Evolutionary conservation across 2,888 invertebrate genomes (phyloP).

Genomic region (Microplitis manilae): DNA sequence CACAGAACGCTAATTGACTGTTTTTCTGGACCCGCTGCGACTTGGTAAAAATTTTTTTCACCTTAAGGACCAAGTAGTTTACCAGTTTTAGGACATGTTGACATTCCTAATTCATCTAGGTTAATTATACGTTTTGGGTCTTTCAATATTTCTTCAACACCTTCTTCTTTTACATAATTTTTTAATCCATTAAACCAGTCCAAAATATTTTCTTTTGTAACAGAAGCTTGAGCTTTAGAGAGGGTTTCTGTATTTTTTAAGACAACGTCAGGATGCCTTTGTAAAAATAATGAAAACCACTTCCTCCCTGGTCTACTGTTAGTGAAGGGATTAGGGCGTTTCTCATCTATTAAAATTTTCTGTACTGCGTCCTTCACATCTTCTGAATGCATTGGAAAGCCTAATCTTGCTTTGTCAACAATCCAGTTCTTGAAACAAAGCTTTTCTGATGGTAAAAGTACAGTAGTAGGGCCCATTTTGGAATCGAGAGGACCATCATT

Average conservation of each 20-base stretch:
- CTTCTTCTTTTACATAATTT: slow-evolving; percentile 48
- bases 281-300: slow-evolving; percentile 54
- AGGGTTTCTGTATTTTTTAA: slow-evolving; percentile 52
- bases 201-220: slow-evolving; percentile 52
- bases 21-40: slow-evolving; percentile 50
- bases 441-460: too few relatives aligned
- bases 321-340: slow-evolving; percentile 48
- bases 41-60: slow-evolving; percentile 48
- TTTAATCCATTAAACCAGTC: slow-evolving; percentile 52
- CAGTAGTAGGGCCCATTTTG: not conserved
- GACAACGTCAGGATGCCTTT: slow-evolving; percentile 52
- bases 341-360: slow-evolving; percentile 40
- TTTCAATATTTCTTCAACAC: slow-evolving; percentile 42
- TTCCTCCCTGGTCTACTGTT: slow-evolving; percentile 52
- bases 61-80: slow-evolving; percentile 46
- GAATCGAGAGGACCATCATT: not conserved
- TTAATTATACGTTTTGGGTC: slow-evolving; percentile 47
- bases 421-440: slow-evolving; percentile 44
- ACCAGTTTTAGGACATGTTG: slow-evolving; percentile 48
- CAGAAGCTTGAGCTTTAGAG: slow-evolving; percentile 52
- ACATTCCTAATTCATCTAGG: slow-evolving; percentile 50
- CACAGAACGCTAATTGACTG: slow-evolving; percentile 48
- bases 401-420: slow-evolving; percentile 46
- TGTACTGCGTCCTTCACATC: slow-evolving; percentile 52
- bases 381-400: slow-evolving; percentile 53